Evolutionary conservation across 2,113 vertebrate species (phyloP).

Genomic region (Triplophysa siluroides): DNA sequence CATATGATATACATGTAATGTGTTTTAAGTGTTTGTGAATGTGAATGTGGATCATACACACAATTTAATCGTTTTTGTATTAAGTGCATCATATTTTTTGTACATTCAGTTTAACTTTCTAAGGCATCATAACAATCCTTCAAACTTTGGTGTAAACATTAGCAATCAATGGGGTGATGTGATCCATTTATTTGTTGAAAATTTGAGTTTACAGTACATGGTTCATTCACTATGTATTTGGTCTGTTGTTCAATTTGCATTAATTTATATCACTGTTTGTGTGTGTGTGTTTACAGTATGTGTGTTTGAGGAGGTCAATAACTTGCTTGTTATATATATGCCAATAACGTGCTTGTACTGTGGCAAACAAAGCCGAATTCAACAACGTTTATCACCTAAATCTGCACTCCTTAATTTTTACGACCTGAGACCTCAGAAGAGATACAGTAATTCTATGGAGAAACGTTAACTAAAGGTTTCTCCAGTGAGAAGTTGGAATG

Average conservation of each 20-base stretch:
- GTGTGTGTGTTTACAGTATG: background rate
- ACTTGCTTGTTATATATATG: background rate
- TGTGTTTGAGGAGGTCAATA: background rate
- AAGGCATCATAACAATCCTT: constrained; percentile 84
- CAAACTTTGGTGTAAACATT: constrained; percentile 86
- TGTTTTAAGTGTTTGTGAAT: constrained; percentile 35
- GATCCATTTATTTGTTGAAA: constrained; percentile 28
- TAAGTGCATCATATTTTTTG: constrained; percentile 84
- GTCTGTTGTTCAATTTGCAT: constrained; percentile 2
- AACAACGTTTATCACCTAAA: no score
- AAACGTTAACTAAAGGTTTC: background rate
- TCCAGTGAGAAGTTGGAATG: background rate
- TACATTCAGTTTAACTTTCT: constrained; percentile 92
- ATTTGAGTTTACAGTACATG: background rate
- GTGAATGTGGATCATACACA: constrained; percentile 63
- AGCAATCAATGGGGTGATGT: constrained; percentile 54
- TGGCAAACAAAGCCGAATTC: background rate
- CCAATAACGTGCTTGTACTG: background rate
- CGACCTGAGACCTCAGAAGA: background rate
- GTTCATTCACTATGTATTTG: constrained; percentile 7
- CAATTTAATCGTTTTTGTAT: constrained; percentile 73
- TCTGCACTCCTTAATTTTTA: background rate
- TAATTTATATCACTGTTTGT: background rate
- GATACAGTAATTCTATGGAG: background rate
- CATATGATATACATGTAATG: constrained; percentile 1